Base-by-base conservation (phyloP, 2,888 invertebrate species). In the Chymomyza caudatula region DNA sequence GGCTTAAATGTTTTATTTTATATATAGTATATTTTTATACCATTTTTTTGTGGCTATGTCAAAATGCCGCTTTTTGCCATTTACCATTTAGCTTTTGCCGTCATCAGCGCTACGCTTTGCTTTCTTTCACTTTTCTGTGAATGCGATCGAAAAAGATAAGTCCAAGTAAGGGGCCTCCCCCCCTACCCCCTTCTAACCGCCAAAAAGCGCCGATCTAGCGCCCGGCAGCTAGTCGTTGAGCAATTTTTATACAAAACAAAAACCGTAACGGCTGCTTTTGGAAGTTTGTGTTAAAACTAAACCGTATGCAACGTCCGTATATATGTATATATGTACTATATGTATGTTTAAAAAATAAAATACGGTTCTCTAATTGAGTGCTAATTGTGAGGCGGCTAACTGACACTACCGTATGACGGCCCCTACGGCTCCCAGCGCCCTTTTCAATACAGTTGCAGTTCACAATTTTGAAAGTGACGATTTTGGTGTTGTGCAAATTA, bases 1-100 rank as follows among this genome's bases (percentile, higher is more conserved):
- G 53, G 67, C 55, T 67, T 37, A 65, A 43, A 49, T 25, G 63
- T 57, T 65, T 53, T 62, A 42, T 3, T 20, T 8, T 17, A n/a
- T n/a, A n/a, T n/a, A n/a, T n/a, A n/a, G n/a, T n/a, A n/a, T n/a
- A n/a, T n/a, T n/a, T n/a, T n/a, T n/a, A n/a, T n/a, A 2, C 29
- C 5, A 25, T 25, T 11, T 11, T 37, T 37, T 37, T 11, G 11
- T 37, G 8, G 29, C 29, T 11, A 37, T 37, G 11, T 11, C 8
- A 37, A 37, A 37, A 37, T 37, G 29, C 29, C 29, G 29, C 29
- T 15, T 49, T 11, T n/a, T 15, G 17, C 20, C 20, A 15, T 49
- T 49, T 49, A 49, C 20, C 20, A 15, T 49, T 49, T 49, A 49
- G 11, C 20, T 44, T 52, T 43, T 52, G 49, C 20, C 5, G 19